These are phyloP conservation scores for Rhinichthys osculus DNA, from an alignment of 2,797 vertebrate species.

Conservation along the genomic window DNA sequence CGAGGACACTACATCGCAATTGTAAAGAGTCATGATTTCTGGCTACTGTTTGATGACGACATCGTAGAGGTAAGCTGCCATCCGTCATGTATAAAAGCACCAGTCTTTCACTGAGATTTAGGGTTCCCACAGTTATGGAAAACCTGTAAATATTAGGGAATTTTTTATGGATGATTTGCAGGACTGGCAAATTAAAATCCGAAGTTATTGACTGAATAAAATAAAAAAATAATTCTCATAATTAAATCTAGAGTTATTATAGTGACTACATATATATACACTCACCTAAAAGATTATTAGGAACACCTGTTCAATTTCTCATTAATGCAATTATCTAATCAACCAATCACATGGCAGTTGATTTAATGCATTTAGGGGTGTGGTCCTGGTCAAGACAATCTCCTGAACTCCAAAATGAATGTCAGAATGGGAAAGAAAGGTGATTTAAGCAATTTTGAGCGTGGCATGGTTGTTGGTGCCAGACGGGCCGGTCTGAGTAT, in stretches of 20 bases:
- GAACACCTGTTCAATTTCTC: too few species aligned
- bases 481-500: too few species aligned
- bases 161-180: not conserved
- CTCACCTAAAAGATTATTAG: too few species aligned
- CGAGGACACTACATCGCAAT: constrained; percentile 90
- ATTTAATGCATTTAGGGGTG: too few species aligned
- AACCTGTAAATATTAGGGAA: not conserved
- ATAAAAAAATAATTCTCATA: too few species aligned
- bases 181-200: not conserved
- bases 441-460: too few species aligned
- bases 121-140: not conserved
- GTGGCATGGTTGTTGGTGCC: too few species aligned
- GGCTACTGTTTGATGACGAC: constrained; percentile 89
- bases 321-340: too few species aligned
- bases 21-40: constrained; percentile 91
- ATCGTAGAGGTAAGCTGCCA: constrained; percentile 85
- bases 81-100: not conserved
- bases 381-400: too few species aligned
- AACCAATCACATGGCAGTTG: too few species aligned
- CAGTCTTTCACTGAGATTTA: not conserved
- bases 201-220: not conserved
- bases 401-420: too few species aligned
- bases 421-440: too few species aligned
- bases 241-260: not conserved
- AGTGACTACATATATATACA: not conserved